Evolutionary conservation across 1,140 invertebrate species (phyloP), one percentile per base, ranked within the genome.

Genomic region (Carposina sasakii): DNA sequence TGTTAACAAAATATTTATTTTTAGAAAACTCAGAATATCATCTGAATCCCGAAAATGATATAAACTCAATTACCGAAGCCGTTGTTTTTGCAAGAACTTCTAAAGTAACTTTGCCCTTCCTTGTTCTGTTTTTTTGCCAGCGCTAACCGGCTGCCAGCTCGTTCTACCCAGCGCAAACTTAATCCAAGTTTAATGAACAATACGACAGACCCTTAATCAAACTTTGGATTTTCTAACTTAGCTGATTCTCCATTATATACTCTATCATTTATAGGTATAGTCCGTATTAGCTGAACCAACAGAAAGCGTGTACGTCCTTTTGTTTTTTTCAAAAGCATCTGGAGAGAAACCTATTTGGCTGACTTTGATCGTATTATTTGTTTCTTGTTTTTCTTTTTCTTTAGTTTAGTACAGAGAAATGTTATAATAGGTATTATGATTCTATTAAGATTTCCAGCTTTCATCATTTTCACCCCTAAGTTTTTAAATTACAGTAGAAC

Each of bases 121-220:
- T 23, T 46, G 43, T 60, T 52, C 53, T 63, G 57, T 66, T 76
- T 67, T 71, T 71, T 73, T 63, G 49, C 6, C 53, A 59, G 57
- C 69, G 67, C 71, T 81, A 83, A 83, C 76, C 71, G 76, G 59
- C 62, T 77, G 63, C 60, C 63, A 67, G 73, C 76, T 77, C 70
- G 72, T 79, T 81, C 60, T 67, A 75, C 66, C 67, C 70, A 71
- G 67, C 62, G 62, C 75, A 74, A 83, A 81, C 82, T 86, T 85
- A 86, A 86, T 86, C 81, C 81, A 85, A 85, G 81, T 86, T 86
- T 81, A 86, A 86, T 86, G 82, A 86, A 86, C 82, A 85, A 81
- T 81, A 75, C 76, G 84, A 86, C 84, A 86, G 82, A 65, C 76
- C 81, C 76, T 86, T 86, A 85, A 86, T 86, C 84, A 86, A 86